Conservation (phyloP, 2,113 vertebrate species). For the Chauna torquata region DNA sequence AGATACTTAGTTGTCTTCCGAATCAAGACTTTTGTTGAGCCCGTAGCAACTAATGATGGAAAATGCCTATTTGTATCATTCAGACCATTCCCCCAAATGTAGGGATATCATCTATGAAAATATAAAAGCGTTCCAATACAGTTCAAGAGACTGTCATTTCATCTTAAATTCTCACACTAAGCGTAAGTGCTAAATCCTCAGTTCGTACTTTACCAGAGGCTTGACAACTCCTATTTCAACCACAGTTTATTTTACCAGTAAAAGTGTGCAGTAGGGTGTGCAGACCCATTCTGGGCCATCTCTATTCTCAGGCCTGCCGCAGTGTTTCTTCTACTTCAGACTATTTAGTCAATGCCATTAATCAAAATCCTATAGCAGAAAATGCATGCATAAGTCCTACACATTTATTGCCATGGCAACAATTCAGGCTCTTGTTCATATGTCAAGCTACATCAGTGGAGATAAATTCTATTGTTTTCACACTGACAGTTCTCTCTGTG, state of each 20-base stretch:
- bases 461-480: constrained; percentile 97
- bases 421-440: constrained; percentile 99
- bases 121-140: background rate
- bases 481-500: constrained; percentile 86
- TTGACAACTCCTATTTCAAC: background rate
- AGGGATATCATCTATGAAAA: background rate
- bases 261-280: constrained; percentile 21
- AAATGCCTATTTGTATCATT: background rate
- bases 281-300: constrained; percentile 25
- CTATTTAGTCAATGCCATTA: constrained; percentile 87
- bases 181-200: background rate
- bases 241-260: constrained; percentile 15
- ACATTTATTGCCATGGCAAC: constrained; percentile 99
- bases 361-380: constrained; percentile 91
- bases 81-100: background rate
- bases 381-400: constrained; percentile 99
- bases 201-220: constrained; percentile 29
- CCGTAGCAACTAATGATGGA: background rate
- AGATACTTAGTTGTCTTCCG: background rate
- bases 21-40: background rate
- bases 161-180: constrained; percentile 28
- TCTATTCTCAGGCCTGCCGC: constrained; percentile 69
- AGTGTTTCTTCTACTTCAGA: constrained; percentile 76
- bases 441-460: constrained; percentile 98
- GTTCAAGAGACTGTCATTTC: background rate